Percentiles rank a stretch among this genome's conserved stretches.
Evolutionary conservation across 1,140 invertebrate species (phyloP).

Genomic region (Solenopsis invicta): DNA sequence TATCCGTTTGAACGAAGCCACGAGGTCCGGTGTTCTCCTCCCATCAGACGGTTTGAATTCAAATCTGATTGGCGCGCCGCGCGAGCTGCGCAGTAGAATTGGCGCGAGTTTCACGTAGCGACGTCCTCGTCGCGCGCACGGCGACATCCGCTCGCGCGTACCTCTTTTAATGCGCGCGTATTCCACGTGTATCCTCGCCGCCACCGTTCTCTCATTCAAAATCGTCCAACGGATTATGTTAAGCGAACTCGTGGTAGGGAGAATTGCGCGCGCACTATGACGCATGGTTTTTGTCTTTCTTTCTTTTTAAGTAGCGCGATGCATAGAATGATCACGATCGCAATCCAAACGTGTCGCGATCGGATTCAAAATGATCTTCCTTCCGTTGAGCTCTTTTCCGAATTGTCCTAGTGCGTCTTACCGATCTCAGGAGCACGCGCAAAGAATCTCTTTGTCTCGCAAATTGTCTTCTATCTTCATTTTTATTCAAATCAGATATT

Average conservation of each 20-base stretch:
- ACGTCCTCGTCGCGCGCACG: neutral
- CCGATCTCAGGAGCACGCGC: neutral
- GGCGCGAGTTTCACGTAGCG: conserved; percentile 68
- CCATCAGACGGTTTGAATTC: conserved; percentile 73
- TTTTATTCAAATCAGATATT: neutral
- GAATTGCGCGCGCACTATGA: conserved; percentile 66
- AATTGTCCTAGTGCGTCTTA: neutral
- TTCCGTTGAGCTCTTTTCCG: neutral
- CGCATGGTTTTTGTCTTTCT: conserved; percentile 62
- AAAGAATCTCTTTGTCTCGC: neutral
- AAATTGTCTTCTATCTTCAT: neutral
- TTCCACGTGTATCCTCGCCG: conserved; percentile 41
- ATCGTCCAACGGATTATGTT: conserved; percentile 82
- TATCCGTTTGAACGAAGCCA: conserved; percentile 70
- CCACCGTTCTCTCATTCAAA: conserved; percentile 7
- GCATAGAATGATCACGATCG: conserved; percentile 78
- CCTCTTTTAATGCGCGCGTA: neutral
- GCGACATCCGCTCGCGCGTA: neutral
- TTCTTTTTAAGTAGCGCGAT: conserved; percentile 72
- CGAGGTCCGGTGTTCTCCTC: conserved; percentile 79
- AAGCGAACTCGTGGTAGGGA: conserved; percentile 76
- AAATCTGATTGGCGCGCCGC: conserved; percentile 85
- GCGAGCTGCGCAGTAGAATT: conserved; percentile 83
- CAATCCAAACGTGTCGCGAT: conserved; percentile 8
- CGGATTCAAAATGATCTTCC: neutral